Base-by-base conservation (phyloP, 2,113 vertebrate genomes). In the Egretta garzetta region DNA sequence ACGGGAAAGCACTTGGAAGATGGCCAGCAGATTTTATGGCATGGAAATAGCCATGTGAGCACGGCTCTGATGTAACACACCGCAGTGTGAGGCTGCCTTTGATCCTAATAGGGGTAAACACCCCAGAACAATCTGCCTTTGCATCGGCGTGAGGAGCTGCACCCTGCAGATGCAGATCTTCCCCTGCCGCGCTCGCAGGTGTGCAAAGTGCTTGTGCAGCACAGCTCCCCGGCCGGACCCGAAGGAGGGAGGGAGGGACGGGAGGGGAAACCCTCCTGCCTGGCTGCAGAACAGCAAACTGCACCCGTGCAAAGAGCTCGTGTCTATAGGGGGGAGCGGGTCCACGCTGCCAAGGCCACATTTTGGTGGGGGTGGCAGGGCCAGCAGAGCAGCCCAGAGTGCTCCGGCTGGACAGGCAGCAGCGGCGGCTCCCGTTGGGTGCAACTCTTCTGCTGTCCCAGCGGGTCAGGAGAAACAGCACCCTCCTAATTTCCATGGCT, bases 321-420 rank as follows among this genome's bases (percentile, higher is more conserved):
- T 58, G 56, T 18, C 26, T 2, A 0, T 0, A 15, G 49, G 1
- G 3, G 50, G 8, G 10, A 35, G 33, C 0, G 13, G 43, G 17
- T 24, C 52, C 1, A 0, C 0, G 1, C 76, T 58, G 76, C 58
- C 35, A 24, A 10, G 19, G 55, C 14, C 49, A 17, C 1, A 0
- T 37, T 10, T 37, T 0, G 0, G 53, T 4, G 37, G 14, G 28
- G 71, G 13, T 23, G 74, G 33, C 86, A 49, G 58, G 60, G 75
- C 83, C n/a, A 43, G 77, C 66, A 64, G 79, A 52, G 67, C 2
- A 4, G 22, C 79, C 21, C 2, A 4, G 37, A 11, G 0, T 4
- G 72, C 41, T 41, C 50, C 2, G 3, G 80, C 37, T 8, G 39
- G 58, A 16, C 0, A 2, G 32, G 26, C 37, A 49, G 55, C 68